Evolutionary conservation across 30 jellyfish, hydroid and myxozoan genomes (phyloP).

Genomic region (Morbakka virulenta): DNA sequence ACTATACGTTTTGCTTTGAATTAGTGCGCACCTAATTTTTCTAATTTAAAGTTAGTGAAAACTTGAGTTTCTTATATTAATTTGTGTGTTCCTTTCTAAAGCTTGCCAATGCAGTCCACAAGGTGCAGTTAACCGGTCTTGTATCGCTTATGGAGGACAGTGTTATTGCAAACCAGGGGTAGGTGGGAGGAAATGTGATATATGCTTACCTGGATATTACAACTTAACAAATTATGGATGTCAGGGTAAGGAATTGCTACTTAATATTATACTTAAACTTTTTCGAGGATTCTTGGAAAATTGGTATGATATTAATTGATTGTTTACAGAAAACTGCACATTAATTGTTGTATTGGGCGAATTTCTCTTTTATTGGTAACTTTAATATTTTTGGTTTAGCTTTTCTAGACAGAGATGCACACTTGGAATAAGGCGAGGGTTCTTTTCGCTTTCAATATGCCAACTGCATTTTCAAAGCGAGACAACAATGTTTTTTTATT

Average conservation of each 20-base stretch:
- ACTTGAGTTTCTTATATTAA: not conserved
- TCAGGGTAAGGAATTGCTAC: conserved; percentile 27
- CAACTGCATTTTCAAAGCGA: no score
- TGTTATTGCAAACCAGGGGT: conserved; percentile 83
- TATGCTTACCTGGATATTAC: conserved; percentile 66
- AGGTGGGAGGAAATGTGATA: conserved; percentile 75
- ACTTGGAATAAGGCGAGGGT: no score
- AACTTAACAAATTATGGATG: conserved; percentile 64
- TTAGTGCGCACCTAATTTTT: no score
- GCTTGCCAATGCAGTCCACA: conserved; percentile 69
- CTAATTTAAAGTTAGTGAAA: not conserved
- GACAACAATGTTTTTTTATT: no score
- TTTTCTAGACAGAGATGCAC: no score
- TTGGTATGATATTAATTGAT: not conserved
- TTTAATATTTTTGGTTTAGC: no score
- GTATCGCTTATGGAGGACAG: conserved; percentile 68
- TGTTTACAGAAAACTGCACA: not conserved
- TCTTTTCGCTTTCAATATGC: no score
- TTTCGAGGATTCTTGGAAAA: not conserved
- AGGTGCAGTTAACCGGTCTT: conserved; percentile 57
- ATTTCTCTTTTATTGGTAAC: no score
- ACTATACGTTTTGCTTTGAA: no score
- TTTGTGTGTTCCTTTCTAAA: conserved; percentile 2
- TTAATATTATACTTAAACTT: not conserved
- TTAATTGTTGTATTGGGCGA: not conserved